A percentile compares a stretch with the other conserved stretches of the same genome.
Evolutionary conservation across 2,797 vertebrate genomes (phyloP).

Genomic region (Adelosebastes latens): DNA sequence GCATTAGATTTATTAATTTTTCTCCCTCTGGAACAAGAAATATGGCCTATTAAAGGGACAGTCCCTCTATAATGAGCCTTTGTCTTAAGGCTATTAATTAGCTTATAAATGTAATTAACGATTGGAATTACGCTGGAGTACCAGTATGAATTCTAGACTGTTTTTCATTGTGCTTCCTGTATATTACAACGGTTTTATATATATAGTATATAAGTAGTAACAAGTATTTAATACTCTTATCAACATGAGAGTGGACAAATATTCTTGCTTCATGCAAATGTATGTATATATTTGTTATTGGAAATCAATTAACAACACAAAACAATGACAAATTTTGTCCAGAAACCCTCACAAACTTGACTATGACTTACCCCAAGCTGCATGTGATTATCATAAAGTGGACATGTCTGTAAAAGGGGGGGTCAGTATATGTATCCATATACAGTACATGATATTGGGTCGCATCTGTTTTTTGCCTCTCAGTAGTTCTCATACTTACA

Average conservation of each 20-base stretch:
- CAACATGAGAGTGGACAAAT: no score
- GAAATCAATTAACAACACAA: no score
- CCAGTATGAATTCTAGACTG: not conserved
- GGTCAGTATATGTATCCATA: no score
- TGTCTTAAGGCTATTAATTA: not conserved
- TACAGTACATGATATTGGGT: not conserved
- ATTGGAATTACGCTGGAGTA: not conserved
- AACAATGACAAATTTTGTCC: no score
- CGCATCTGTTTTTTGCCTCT: not conserved
- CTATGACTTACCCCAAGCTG: no score
- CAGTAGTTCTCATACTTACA: not conserved
- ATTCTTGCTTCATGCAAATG: no score
- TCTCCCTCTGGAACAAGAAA: conserved; percentile 34
- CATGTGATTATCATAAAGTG: no score
- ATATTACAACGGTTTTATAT: not conserved
- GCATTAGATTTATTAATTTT: conserved; percentile 26
- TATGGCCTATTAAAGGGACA: conserved; percentile 17
- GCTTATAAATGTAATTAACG: not conserved
- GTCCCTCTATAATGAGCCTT: not conserved
- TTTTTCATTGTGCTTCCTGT: not conserved
- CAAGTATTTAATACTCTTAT: no score
- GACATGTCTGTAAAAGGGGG: no score
- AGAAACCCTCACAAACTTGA: no score
- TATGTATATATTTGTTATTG: no score
- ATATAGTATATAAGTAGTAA: no score